A percentile compares a stretch with the other conserved stretches of the same genome.
Evolutionary conservation across 1,140 invertebrate species (phyloP).

Genomic region (Chrysoperla carnea): DNA sequence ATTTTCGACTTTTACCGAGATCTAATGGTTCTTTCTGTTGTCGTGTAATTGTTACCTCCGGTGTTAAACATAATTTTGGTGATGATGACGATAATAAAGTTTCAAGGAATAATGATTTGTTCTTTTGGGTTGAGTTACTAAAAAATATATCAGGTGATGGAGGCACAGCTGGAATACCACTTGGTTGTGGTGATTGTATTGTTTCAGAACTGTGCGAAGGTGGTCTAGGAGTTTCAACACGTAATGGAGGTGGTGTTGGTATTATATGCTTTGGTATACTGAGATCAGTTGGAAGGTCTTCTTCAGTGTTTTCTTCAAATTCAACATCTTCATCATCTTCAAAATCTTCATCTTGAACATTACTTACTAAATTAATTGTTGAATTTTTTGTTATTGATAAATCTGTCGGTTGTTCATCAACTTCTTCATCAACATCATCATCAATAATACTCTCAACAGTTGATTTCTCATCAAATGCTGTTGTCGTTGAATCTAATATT

Average conservation of each 20-base stretch:
- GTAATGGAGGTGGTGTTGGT: conserved; percentile 22
- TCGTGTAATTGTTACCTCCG: conserved; percentile 31
- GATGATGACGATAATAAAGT: conserved; percentile 29
- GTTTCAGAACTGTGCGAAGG: conserved; percentile 39
- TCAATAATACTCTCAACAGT: conserved; percentile 28
- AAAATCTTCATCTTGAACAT: conserved; percentile 10
- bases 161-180: conserved; percentile 39
- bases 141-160: conserved; percentile 35
- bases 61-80: conserved; percentile 31
- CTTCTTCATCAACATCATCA: conserved; percentile 18
- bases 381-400: conserved; percentile 26
- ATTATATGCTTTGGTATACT: conserved; percentile 19
- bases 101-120: conserved; percentile 33
- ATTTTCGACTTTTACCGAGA: conserved; percentile 39
- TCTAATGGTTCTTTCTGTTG: conserved; percentile 45
- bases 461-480: conserved; percentile 21
- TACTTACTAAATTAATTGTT: conserved; percentile 3
- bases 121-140: conserved; percentile 27
- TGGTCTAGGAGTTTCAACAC: conserved; percentile 27
- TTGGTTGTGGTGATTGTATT: conserved; percentile 43
- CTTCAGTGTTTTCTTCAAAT: conserved; percentile 11
- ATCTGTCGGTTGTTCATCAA: conserved; percentile 33
- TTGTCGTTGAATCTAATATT: conserved; percentile 17
- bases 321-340: conserved; percentile 18
- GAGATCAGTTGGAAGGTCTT: conserved; percentile 15